Evolutionary conservation across 2,888 invertebrate genomes (phyloP).

Genomic region (Mythimna lalbum): DNA sequence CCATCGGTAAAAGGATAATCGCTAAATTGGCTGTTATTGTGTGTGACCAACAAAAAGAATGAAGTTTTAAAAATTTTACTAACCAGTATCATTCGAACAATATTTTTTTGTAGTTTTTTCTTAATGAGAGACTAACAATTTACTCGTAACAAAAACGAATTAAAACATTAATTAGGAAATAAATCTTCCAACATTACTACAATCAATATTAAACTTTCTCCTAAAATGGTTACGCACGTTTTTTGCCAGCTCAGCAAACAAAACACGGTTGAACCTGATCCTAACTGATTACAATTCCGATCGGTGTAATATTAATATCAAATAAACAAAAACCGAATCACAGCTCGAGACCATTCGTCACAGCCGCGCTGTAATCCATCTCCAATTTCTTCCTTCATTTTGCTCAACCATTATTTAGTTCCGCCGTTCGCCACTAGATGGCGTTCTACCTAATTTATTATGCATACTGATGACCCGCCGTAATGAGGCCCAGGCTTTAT

Average conservation of each 20-base stretch:
- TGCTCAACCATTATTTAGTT: conserved; percentile 78
- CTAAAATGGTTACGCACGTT: conserved; percentile 19
- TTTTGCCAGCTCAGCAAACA: conserved; percentile 12
- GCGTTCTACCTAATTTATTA: conserved; percentile 92
- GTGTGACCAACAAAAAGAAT: not conserved
- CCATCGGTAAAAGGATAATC: not conserved
- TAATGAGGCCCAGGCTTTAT: conserved; percentile 90
- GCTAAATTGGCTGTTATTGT: not conserved
- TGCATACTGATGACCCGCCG: conserved; percentile 94
- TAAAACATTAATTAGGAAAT: conserved; percentile 38
- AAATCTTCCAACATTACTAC: not conserved
- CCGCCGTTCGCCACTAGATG: conserved; percentile 82
- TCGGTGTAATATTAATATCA: conserved; percentile 58
- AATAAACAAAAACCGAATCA: conserved; percentile 65
- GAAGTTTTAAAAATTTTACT: not conserved
- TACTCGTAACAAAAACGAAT: conserved; percentile 14
- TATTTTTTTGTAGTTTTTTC: conserved; percentile 4
- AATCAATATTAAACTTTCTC: conserved; percentile 2
- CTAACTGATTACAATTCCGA: conserved; percentile 50
- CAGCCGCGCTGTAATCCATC: conserved; percentile 77
- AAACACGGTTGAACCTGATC: conserved; percentile 20
- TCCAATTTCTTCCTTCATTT: conserved; percentile 62
- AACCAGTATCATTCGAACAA: not conserved
- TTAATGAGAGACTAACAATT: not conserved
- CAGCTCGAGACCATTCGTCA: conserved; percentile 71